Percentiles rank a stretch among this genome's conserved stretches.
These are phyloP conservation scores for Parnassius apollo DNA, from an alignment of 2,888 invertebrate genomes.

Conservation along the genomic window DNA sequence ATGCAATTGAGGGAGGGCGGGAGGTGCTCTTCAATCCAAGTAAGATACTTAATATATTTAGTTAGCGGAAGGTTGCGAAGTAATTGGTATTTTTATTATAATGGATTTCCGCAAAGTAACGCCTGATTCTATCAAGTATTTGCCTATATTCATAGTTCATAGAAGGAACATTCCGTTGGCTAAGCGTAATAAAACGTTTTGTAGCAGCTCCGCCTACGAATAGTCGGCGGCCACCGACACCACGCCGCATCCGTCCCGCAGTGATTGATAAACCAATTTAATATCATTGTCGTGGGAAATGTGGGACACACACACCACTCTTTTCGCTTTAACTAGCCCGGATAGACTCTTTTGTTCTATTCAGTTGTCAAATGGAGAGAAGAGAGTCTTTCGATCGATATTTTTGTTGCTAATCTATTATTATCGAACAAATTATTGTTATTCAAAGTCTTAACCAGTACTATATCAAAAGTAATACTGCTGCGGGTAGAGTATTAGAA, in stretches of 20 bases:
- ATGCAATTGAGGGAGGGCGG: too few relatives aligned
- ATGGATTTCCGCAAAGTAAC: too few relatives aligned
- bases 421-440: too few relatives aligned
- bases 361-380: conserved; percentile 1
- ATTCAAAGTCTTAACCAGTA: too few relatives aligned
- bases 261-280: conserved; percentile 76
- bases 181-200: conserved; percentile 29
- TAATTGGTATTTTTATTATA: too few relatives aligned
- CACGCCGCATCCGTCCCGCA: conserved; percentile 66
- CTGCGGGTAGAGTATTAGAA: too few relatives aligned
- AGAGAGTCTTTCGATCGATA: not conserved
- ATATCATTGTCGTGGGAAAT: conserved; percentile 73
- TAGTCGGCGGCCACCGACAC: conserved; percentile 50
- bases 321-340: conserved; percentile 27
- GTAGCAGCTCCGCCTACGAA: conserved; percentile 56
- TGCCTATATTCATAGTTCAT: not conserved
- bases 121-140: too few relatives aligned
- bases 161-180: conserved; percentile 8
- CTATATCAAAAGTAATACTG: too few relatives aligned
- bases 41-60: too few relatives aligned
- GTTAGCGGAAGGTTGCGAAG: too few relatives aligned
- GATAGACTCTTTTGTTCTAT: conserved; percentile 21
- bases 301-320: conserved; percentile 28
- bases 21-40: too few relatives aligned
- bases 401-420: too few relatives aligned